Evolutionary conservation across 2,888 invertebrate genomes (phyloP), one percentile per base, ranked within the genome.

Genomic region (Ophion slaviceki): DNA sequence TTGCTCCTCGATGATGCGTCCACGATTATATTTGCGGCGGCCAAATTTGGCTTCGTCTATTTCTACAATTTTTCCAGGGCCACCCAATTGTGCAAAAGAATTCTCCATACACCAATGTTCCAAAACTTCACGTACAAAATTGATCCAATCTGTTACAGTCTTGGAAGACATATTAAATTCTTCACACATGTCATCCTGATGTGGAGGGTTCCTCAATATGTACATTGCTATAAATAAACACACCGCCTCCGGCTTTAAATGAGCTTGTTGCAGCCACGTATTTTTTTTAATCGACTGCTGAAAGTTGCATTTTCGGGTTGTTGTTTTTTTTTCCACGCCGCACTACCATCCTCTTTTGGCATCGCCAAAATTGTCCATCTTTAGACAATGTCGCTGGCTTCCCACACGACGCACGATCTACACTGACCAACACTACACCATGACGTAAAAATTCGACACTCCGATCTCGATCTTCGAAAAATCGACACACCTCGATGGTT

Each of bases 21-120:
- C 87, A 7, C 80, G 70, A 66, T 87, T 68, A 32, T 85, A 86
- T 76, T 88, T 88, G 24, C 86, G 28, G 28, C 80, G 71, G 0
- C 87, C 85, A 32, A 87, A 45, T 77, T 88, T 88, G 0, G 88
- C 81, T 62, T 84, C 85, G 62, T 86, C 87, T 7, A 87, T 86
- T 61, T 85, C 86, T 0, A 86, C 81, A 14, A 82, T 80, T n/a
- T 17, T 32, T n/a, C 32, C 36, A 2, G 61, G 68, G 1, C 76
- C 84, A 5, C 80, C 77, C 6, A 80, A 64, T 66, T 53, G 20
- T 28, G 10, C 11, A 10, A 47, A 6, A 10, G 28, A 53, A 53
- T 53, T 24, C 7, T 47, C 6, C 10, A 70, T 10, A 17, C 20
- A 45, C 70, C 70, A 70, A 24, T 53, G 3, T 53, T 53, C 53